Percentiles rank a stretch among this genome's conserved stretches.
Evolutionary conservation across 2,888 invertebrate species (phyloP).

Genomic region (Melinaea marsaeus): DNA sequence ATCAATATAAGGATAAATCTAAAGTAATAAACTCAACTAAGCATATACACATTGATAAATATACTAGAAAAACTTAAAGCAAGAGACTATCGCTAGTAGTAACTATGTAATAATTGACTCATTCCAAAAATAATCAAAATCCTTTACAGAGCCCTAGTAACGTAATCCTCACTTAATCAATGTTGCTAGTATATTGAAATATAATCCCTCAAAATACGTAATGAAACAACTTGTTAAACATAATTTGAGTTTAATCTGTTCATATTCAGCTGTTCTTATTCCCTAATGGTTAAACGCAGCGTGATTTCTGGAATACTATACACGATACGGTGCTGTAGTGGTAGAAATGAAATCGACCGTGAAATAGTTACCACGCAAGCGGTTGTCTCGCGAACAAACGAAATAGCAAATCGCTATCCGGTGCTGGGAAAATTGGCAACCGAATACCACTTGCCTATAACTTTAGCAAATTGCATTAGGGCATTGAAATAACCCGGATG

Average conservation of each 20-base stretch:
- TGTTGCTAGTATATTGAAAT: too few species aligned
- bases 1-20: too few species aligned
- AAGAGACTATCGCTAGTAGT: too few species aligned
- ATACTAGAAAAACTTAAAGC: too few species aligned
- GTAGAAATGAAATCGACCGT: conserved; percentile 69
- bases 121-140: too few species aligned
- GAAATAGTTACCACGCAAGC: conserved; percentile 70
- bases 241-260: not conserved
- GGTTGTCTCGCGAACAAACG: conserved; percentile 71
- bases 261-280: not conserved
- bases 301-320: conserved; percentile 4
- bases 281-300: conserved; percentile 2
- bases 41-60: too few species aligned
- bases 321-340: conserved; percentile 49
- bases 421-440: conserved; percentile 69
- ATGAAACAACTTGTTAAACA: too few species aligned
- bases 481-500: not conserved
- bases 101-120: too few species aligned
- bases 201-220: too few species aligned
- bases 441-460: conserved; percentile 38
- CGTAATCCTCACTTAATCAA: too few species aligned
- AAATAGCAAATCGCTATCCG: conserved; percentile 54
- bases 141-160: too few species aligned
- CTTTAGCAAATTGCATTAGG: conserved; percentile 32
- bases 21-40: too few species aligned